Base-by-base conservation (phyloP, 2,888 invertebrate species). In the Macaria notata region DNA sequence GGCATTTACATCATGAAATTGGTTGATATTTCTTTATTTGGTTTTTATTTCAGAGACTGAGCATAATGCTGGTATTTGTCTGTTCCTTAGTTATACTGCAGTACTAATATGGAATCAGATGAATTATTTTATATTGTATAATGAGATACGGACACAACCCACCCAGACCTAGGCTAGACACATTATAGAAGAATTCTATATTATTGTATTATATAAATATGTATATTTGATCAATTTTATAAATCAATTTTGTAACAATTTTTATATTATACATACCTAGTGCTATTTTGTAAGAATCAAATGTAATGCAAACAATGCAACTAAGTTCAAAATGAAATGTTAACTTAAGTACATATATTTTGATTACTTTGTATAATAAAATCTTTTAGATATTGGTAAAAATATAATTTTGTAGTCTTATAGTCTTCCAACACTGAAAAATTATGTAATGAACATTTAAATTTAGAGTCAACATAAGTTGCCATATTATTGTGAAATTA, bases 131-230 rank as follows among this genome's bases (percentile, higher is more conserved):
- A 41, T n/a, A 7, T 81, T 76, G 78, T 72, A 68, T 72, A 76
- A 79, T 73, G 70, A 75, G 75, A 81, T 81, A 89, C 90, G 90
- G 90, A 90, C 90, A 87, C 64, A 79, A 89, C 90, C 90, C 88
- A 89, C 90, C 79, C 81, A 77, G 84, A 74, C 76, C 65, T 88
- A 88, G 88, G 64, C 69, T 86, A 84, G 75, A 75, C 57, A 76
- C 71, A 56, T 57, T 63, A 59, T 60, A 56, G 54, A 55, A 49
- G 57, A 8, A 39, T 56, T 62, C 52, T 63, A 54, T 54, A 54
- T 54, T 54, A 63, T 51, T 54, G 41, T 61, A 59, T 52, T 54
- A 42, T 46, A 62, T 44, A 44, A 49, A 42, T 56, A 60, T 60
- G 50, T 59, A 53, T 56, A 53, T 66, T 62, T 56, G 57, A 63